These are phyloP conservation scores for Lethrus apterus DNA, from an alignment of 1,140 invertebrate species.

Conservation along the genomic window DNA sequence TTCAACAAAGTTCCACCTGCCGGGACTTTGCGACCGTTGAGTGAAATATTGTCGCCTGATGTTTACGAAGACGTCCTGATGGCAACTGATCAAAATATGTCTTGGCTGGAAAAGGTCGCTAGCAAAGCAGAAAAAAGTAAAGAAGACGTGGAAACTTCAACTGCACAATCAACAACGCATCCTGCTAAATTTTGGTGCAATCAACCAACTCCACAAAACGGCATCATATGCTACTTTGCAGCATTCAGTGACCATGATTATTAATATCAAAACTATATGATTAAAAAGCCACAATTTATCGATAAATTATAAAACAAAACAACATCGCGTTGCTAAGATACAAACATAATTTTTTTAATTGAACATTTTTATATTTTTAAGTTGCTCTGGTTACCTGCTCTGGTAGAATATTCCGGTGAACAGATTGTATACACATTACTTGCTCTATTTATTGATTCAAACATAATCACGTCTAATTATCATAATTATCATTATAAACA, in stretches of 20 bases:
- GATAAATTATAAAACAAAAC: too few relatives aligned
- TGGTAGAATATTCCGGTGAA: too few relatives aligned
- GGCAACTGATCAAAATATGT: slow-evolving; percentile 30
- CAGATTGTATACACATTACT: too few relatives aligned
- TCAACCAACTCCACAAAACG: slow-evolving; percentile 28
- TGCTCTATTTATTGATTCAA: too few relatives aligned
- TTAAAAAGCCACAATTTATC: too few relatives aligned
- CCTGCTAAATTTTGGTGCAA: slow-evolving; percentile 27
- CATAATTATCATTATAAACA: too few relatives aligned
- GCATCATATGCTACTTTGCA: slow-evolving; percentile 31
- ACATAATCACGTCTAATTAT: too few relatives aligned
- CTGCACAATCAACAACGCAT: slow-evolving; percentile 4
- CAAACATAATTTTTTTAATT: too few relatives aligned
- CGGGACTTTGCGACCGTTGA: slow-evolving; percentile 30
- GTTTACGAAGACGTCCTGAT: slow-evolving; percentile 37
- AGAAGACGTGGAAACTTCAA: neutral
- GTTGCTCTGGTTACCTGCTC: too few relatives aligned
- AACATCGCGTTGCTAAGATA: too few relatives aligned
- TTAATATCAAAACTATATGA: too few relatives aligned
- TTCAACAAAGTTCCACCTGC: slow-evolving; percentile 36
- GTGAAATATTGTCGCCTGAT: slow-evolving; percentile 32
- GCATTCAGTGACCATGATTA: slow-evolving; percentile 28
- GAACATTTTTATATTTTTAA: too few relatives aligned
- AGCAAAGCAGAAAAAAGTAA: neutral
- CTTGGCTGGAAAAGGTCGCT: slow-evolving; percentile 24